Percentiles rank a stretch among this genome's conserved stretches.
Evolutionary conservation across 1,140 invertebrate genomes (phyloP).

Genomic region (Helicorthomorpha holstii): DNA sequence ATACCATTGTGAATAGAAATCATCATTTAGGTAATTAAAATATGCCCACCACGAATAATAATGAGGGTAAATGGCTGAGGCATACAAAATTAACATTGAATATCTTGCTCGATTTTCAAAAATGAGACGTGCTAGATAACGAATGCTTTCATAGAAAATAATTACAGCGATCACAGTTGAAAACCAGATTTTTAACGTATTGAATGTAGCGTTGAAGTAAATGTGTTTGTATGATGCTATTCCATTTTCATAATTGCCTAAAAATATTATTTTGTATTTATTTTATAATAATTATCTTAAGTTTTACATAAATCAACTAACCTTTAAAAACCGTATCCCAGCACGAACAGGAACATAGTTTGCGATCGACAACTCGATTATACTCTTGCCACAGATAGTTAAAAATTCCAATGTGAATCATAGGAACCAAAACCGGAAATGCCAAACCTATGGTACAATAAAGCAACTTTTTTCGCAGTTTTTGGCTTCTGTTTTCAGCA

Average conservation of each 20-base stretch:
- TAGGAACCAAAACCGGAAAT: conserved; percentile 35
- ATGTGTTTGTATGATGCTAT: conserved; percentile 59
- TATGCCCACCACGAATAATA: conserved; percentile 72
- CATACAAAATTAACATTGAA: conserved; percentile 51
- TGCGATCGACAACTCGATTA: conserved; percentile 42
- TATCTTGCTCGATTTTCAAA: conserved; percentile 36
- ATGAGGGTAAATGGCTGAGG: conserved; percentile 53
- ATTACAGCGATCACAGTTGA: conserved; percentile 45
- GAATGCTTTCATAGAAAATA: conserved; percentile 49
- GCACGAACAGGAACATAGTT: conserved; percentile 53
- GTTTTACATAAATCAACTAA: conserved; percentile 12
- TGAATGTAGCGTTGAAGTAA: conserved; percentile 61
- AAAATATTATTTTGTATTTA: conserved; percentile 17
- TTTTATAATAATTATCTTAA: background rate
- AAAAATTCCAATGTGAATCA: conserved; percentile 42
- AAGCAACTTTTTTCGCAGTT: too few species aligned
- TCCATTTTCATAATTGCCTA: conserved; percentile 55
- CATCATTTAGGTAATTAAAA: conserved; percentile 70
- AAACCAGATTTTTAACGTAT: conserved; percentile 59
- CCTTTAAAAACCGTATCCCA: conserved; percentile 70
- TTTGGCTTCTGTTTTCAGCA: too few species aligned
- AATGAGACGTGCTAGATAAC: conserved; percentile 39
- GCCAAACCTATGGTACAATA: too few species aligned
- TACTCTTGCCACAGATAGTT: conserved; percentile 54
- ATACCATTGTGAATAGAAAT: conserved; percentile 41